These are phyloP conservation scores for Drosophila arizonae DNA, from an alignment of 1,140 invertebrate species.

Conservation along the genomic window DNA sequence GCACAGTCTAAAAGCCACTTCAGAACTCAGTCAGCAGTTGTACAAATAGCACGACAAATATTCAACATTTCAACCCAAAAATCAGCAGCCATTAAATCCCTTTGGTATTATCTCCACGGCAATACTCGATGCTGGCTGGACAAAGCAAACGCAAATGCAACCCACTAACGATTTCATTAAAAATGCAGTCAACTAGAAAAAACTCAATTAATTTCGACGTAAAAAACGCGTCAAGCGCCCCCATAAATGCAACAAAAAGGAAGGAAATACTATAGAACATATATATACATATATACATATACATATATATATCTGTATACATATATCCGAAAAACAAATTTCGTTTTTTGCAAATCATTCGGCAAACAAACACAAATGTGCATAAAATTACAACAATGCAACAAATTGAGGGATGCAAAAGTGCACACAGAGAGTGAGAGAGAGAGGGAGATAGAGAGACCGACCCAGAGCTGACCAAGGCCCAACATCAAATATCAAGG, in stretches of 20 bases:
- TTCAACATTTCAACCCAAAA: slow-evolving; percentile 30
- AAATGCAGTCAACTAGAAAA: slow-evolving; percentile 81
- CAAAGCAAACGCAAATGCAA: slow-evolving; percentile 49
- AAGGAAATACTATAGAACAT: slow-evolving; percentile 15
- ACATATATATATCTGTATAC: slow-evolving; percentile 5
- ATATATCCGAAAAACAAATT: slow-evolving; percentile 69
- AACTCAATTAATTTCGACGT: slow-evolving; percentile 78
- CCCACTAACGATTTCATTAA: slow-evolving; percentile 81
- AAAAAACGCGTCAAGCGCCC: slow-evolving; percentile 53
- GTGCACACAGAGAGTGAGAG: slow-evolving; percentile 12
- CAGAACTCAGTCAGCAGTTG: slow-evolving; percentile 43
- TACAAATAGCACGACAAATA: slow-evolving; percentile 55
- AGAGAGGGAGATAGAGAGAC: neutral
- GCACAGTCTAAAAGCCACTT: neutral
- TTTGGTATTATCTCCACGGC: slow-evolving; percentile 72
- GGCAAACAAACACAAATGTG: slow-evolving; percentile 80
- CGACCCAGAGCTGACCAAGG: slow-evolving; percentile 24
- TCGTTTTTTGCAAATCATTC: slow-evolving; percentile 74
- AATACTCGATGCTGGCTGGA: slow-evolving; percentile 45
- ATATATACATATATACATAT: slow-evolving; percentile 7
- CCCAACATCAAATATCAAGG: slow-evolving; percentile 60
- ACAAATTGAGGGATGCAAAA: slow-evolving; percentile 74
- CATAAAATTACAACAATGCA: slow-evolving; percentile 76
- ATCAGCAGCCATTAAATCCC: slow-evolving; percentile 34
- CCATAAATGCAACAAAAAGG: slow-evolving; percentile 24